A percentile compares a stretch with the other conserved stretches of the same genome.
phyloP scores from a whole-genome alignment of 2,113 vertebrate species.

The Sinosuthora webbiana region DNA sequence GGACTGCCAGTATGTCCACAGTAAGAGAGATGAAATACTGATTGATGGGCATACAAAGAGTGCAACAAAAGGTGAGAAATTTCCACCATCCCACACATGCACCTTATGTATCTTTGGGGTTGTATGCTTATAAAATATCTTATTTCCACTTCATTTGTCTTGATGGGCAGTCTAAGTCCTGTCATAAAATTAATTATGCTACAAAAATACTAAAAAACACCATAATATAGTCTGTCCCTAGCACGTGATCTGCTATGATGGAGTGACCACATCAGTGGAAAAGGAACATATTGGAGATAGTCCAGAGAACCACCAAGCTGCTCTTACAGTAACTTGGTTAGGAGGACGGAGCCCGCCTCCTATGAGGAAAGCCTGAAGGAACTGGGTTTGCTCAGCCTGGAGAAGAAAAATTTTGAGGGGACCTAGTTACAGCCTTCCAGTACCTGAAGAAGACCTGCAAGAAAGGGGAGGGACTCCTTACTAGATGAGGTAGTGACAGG shows the following conservation, averaged over 20 bases:
- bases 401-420: not conserved
- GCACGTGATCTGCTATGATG: not conserved
- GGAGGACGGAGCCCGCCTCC: not conserved
- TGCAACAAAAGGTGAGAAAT: not conserved
- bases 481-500: accelerated
- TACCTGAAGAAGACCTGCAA: not conserved
- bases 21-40: not conserved
- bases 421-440: not conserved
- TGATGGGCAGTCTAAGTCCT: not conserved
- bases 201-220: not conserved
- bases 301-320: not conserved
- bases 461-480: too few species aligned
- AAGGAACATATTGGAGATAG: not conserved
- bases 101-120: not conserved
- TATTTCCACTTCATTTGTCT: not conserved
- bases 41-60: not conserved
- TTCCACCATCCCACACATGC: not conserved
- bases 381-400: not conserved
- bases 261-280: not conserved
- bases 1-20: not conserved
- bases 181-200: not conserved
- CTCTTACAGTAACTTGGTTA: not conserved
- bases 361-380: not conserved
- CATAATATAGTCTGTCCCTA: not conserved
- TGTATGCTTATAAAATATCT: not conserved